Evolutionary conservation across 2,888 invertebrate genomes (phyloP).

Genomic region (Mythimna lalbum): DNA sequence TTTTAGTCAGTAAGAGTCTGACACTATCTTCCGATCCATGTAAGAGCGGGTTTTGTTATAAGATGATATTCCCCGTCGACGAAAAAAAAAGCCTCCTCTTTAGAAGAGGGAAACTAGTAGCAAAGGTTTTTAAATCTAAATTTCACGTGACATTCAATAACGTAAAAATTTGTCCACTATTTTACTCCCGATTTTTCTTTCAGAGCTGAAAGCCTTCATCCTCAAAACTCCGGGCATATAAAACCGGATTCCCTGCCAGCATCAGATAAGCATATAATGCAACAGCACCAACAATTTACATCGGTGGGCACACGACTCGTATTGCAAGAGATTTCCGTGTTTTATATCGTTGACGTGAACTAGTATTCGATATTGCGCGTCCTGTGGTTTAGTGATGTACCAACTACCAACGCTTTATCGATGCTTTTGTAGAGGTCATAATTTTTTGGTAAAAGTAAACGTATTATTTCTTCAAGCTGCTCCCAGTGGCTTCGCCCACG

Average conservation of each 20-base stretch:
- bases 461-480: too few relatives aligned
- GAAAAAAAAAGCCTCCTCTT: too few relatives aligned
- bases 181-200: not conserved
- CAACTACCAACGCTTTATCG: constrained; percentile 39
- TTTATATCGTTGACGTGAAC: constrained; percentile 82
- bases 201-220: not conserved
- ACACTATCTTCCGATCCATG: too few relatives aligned
- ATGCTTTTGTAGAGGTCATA: constrained; percentile 21
- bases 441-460: not conserved
- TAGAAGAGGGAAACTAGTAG: too few relatives aligned
- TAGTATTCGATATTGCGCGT: constrained; percentile 84
- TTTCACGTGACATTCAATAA: not conserved
- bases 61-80: too few relatives aligned
- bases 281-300: constrained; percentile 63
- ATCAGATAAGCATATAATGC: constrained; percentile 53
- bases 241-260: constrained; percentile 15
- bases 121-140: too few relatives aligned
- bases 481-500: too few relatives aligned
- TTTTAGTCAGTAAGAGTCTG: too few relatives aligned
- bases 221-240: not conserved
- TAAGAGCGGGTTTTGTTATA: too few relatives aligned
- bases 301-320: constrained; percentile 65
- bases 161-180: not conserved
- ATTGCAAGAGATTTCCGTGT: constrained; percentile 73
- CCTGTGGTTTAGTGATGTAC: constrained; percentile 68